Conservation (phyloP, 2,888 invertebrate species). For the Crocallis elinguaria region DNA sequence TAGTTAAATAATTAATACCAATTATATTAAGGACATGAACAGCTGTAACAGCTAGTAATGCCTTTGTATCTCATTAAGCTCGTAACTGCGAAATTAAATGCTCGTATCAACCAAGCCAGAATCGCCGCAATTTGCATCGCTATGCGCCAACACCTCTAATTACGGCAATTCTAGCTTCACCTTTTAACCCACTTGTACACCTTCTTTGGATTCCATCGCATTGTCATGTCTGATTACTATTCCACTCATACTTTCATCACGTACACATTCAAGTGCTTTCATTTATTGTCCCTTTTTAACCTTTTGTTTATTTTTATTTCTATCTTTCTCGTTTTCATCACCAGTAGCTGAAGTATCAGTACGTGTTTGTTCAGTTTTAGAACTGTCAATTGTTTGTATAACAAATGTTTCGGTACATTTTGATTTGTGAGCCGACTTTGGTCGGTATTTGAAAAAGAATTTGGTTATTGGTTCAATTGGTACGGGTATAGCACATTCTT, state of each 20-base stretch:
- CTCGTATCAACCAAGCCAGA: constrained; percentile 15
- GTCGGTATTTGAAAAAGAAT: constrained; percentile 48
- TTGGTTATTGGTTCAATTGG: constrained; percentile 67
- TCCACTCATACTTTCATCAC: constrained; percentile 42
- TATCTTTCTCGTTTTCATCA: constrained; percentile 63
- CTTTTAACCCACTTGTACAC: constrained; percentile 79
- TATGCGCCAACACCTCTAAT: constrained; percentile 70
- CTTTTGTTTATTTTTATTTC: constrained; percentile 39
- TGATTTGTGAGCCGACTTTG: constrained; percentile 60
- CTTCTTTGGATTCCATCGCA: constrained; percentile 72
- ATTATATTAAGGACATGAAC: constrained; percentile 1
- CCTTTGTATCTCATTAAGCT: constrained; percentile 10
- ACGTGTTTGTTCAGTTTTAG: constrained; percentile 62
- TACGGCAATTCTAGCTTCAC: constrained; percentile 76
- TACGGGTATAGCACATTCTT: constrained; percentile 46
- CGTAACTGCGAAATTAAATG: constrained; percentile 16
- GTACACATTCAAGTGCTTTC: constrained; percentile 27
- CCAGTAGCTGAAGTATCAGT: constrained; percentile 54
- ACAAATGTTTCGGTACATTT: constrained; percentile 69
- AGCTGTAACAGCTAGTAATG: constrained; percentile 1
- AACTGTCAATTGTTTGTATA: constrained; percentile 65
- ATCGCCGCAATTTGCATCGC: constrained; percentile 60
- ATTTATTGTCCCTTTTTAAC: constrained; percentile 54
- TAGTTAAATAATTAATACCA: constrained; percentile 4
- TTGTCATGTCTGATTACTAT: constrained; percentile 57